A percentile compares a stretch with the other conserved stretches of the same genome.
Evolutionary conservation across 1,140 invertebrate species (phyloP).

Genomic region (Drosophila triauraria): DNA sequence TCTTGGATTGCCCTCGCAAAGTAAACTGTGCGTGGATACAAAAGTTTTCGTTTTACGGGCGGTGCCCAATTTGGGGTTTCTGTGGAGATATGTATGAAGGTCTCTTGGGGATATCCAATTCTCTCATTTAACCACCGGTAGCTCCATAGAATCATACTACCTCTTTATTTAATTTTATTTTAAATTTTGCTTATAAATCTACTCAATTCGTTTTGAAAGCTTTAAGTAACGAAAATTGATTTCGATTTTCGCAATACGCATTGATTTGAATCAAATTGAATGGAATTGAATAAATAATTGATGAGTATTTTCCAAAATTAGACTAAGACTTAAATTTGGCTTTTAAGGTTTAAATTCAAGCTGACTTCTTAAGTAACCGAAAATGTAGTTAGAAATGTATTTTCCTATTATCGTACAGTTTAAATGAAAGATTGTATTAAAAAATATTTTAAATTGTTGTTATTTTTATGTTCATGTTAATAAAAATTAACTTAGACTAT

Average conservation of each 20-base stretch:
- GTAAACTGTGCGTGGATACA: slow-evolving; percentile 26
- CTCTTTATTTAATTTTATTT: neutral
- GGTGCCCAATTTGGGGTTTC: slow-evolving; percentile 23
- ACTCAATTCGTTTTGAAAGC: neutral
- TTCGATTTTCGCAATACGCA: neutral
- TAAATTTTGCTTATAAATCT: too few relatives aligned
- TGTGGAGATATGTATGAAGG: neutral
- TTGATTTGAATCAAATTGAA: slow-evolving; percentile 1
- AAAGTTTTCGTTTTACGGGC: slow-evolving; percentile 23
- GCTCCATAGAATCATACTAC: neutral
- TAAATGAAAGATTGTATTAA: too few relatives aligned
- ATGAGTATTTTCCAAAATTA: neutral
- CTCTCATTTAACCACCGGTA: too few relatives aligned
- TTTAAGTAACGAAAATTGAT: neutral
- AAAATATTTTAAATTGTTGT: too few relatives aligned
- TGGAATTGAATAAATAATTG: neutral
- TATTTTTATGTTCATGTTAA: too few relatives aligned
- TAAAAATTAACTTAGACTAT: too few relatives aligned
- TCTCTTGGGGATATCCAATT: slow-evolving; percentile 5
- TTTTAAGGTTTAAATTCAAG: neutral
- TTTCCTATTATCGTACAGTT: too few relatives aligned
- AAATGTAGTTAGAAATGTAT: too few relatives aligned
- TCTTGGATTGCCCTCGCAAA: slow-evolving; percentile 17
- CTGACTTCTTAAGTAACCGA: too few relatives aligned
- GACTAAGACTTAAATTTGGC: neutral